phyloP scores from a whole-genome alignment of 1,140 invertebrate species.

The Chrysomallon squamiferum region DNA sequence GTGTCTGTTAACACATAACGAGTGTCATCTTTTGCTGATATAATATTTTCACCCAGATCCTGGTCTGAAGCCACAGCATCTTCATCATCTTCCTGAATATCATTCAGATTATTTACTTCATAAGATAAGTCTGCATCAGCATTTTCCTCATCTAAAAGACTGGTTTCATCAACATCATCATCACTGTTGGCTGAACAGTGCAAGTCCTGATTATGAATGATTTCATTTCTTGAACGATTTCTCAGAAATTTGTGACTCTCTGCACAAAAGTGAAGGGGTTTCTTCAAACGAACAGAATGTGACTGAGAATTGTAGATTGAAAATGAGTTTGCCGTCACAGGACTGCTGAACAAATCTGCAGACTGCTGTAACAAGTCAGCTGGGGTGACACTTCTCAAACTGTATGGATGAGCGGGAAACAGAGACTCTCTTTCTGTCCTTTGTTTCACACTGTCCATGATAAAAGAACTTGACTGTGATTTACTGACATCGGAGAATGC shows the following conservation, averaged over 20 bases:
- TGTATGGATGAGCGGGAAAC: no score
- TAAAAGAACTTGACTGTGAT: no score
- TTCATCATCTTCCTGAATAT: conserved; percentile 2
- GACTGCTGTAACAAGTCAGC: neutral
- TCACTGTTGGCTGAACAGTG: conserved; percentile 21
- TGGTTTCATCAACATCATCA: conserved; percentile 14
- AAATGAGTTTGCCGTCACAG: neutral
- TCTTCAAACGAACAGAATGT: conserved; percentile 6
- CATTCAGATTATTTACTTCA: no score
- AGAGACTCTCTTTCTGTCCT: no score
- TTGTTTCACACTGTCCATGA: no score
- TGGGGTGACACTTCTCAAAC: neutral
- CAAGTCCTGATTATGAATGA: conserved; percentile 5
- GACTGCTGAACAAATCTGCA: neutral
- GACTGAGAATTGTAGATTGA: conserved; percentile 3
- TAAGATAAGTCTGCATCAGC: neutral
- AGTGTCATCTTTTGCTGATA: conserved; percentile 1
- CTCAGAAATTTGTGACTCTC: conserved; percentile 24
- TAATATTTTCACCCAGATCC: conserved; percentile 14
- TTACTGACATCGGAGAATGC: no score
- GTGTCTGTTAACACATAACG: no score
- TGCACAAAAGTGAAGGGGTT: conserved; percentile 14
- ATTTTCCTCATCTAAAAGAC: conserved; percentile 5
- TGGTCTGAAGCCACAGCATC: conserved; percentile 10
- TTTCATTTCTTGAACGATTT: conserved; percentile 11